These are phyloP conservation scores for Pantelozetes paolii DNA, from an alignment of 2,888 invertebrate species.

Conservation along the genomic window DNA sequence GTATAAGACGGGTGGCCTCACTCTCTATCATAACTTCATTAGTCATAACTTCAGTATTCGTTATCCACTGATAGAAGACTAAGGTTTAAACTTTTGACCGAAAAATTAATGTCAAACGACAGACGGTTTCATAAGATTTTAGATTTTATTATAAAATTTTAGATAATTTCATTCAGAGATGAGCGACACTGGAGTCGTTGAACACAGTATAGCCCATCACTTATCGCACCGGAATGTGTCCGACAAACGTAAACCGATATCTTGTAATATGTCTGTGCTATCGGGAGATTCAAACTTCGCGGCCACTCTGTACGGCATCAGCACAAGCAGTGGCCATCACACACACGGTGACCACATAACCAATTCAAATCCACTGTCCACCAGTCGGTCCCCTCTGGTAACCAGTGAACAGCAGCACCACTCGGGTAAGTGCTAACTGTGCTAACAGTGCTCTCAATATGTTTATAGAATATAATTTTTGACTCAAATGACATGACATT, in stretches of 20 bases:
- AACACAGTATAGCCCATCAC: background rate
- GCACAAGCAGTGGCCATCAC: conserved; percentile 32
- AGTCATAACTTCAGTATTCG: conserved; percentile 30
- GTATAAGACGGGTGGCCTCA: conserved; percentile 26
- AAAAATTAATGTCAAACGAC: conserved; percentile 26
- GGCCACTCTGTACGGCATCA: conserved; percentile 36
- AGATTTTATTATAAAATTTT: background rate
- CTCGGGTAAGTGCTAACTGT: conserved; percentile 6
- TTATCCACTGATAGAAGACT: conserved; percentile 12
- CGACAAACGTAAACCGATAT: conserved; percentile 29
- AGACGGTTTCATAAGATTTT: background rate
- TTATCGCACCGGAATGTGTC: conserved; percentile 31
- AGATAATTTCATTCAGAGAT: conserved; percentile 10
- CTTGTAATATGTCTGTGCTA: conserved; percentile 32
- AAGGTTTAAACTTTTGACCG: conserved; percentile 16
- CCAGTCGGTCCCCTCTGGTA: conserved; percentile 6
- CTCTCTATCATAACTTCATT: conserved; percentile 24
- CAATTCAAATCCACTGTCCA: background rate
- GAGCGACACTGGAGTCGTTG: conserved; percentile 1
- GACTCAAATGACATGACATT: background rate
- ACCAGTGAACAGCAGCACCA: conserved; percentile 30
- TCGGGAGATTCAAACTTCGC: conserved; percentile 31
- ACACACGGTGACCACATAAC: conserved; percentile 4
- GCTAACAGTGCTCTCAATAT: background rate
- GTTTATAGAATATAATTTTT: background rate